These are phyloP conservation scores for Xenopus laevis DNA, from an alignment of 2,113 vertebrate species.

Conservation along the genomic window DNA sequence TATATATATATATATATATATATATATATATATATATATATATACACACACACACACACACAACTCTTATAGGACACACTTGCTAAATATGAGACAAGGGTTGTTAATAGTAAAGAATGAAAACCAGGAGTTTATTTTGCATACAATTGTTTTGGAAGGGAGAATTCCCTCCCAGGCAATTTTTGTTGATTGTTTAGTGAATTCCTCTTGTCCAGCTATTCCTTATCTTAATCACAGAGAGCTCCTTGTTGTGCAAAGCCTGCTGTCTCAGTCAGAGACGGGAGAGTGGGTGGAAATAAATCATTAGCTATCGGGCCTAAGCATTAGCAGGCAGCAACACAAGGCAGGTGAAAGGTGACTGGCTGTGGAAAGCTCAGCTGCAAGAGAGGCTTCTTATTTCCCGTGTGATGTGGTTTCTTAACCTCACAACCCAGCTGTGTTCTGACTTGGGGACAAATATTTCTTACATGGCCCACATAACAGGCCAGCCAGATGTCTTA, in stretches of 20 bases:
- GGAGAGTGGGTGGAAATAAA: slow-evolving; percentile 59
- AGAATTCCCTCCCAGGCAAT: background rate
- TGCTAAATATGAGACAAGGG: no score
- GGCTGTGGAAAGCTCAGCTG: slow-evolving; percentile 46
- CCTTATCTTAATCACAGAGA: background rate
- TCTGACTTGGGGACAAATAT: background rate
- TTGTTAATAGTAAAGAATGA: no score
- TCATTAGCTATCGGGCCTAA: slow-evolving; percentile 64
- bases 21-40: background rate
- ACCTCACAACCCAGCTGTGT: background rate
- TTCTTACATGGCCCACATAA: background rate
- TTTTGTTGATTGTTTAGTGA: background rate
- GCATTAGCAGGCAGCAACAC: slow-evolving; percentile 58
- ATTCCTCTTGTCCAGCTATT: background rate
- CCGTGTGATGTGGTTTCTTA: slow-evolving; percentile 33
- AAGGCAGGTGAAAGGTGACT: slow-evolving; percentile 61
- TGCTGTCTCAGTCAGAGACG: slow-evolving; percentile 56
- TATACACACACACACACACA: no score
- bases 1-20: background rate
- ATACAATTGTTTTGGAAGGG: background rate
- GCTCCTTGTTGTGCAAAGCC: slow-evolving; percentile 65
- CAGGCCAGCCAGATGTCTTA: background rate
- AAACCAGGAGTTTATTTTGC: no score
- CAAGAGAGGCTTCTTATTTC: slow-evolving; percentile 46
- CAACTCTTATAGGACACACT: no score